Percentiles rank a stretch among this genome's conserved stretches.
These are phyloP conservation scores for Neogale vison DNA, from an alignment of 2,113 vertebrate species.

Conservation along the genomic window DNA sequence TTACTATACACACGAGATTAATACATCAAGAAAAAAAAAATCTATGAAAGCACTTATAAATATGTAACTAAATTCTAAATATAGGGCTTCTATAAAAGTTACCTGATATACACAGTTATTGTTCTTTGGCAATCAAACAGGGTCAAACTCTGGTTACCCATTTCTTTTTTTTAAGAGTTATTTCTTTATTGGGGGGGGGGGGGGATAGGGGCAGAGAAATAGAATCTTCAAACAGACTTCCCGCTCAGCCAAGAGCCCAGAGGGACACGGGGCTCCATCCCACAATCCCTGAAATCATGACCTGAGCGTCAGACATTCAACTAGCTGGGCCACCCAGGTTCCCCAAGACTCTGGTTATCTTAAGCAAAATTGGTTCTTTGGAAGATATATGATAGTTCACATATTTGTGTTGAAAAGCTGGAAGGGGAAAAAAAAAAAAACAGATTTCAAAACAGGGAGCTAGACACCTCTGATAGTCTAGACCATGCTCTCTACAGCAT, in stretches of 20 bases:
- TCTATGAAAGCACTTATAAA: not conserved
- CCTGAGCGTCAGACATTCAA: not conserved
- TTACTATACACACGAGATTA: not conserved
- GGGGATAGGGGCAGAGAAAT: not conserved
- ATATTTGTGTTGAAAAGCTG: not conserved
- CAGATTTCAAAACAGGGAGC: not conserved
- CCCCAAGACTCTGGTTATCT: not conserved
- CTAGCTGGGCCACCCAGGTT: not conserved
- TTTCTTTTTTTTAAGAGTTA: not conserved
- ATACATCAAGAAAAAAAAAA: not conserved
- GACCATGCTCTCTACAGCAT: accelerated
- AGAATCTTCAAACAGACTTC: not conserved
- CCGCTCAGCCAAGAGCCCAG: not conserved
- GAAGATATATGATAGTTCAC: not conserved
- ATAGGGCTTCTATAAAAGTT: not conserved
- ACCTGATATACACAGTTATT: not conserved
- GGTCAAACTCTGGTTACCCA: not conserved
- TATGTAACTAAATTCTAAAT: not conserved
- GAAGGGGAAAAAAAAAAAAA: too few relatives aligned
- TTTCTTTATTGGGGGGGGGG: not conserved
- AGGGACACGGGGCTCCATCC: not conserved
- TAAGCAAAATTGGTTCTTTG: not conserved
- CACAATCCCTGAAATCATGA: not conserved
- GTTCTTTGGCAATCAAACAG: not conserved
- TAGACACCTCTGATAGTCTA: not conserved